Percentiles rank a stretch among this genome's conserved stretches.
Evolutionary conservation across 2,113 vertebrate genomes (phyloP).

Genomic region (Neolamprologus hecqui): DNA sequence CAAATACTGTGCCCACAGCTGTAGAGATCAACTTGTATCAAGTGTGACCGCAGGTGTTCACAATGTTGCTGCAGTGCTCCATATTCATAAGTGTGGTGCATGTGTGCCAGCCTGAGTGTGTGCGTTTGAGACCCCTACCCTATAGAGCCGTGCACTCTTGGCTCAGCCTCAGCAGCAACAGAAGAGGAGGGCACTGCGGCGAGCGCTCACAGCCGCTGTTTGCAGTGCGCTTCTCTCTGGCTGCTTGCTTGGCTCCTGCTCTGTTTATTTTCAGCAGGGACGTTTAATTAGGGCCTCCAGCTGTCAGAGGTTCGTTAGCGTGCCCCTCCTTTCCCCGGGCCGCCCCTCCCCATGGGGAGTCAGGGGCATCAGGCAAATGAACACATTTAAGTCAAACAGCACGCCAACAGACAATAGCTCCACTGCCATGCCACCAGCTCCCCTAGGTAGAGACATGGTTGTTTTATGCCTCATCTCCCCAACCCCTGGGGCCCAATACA

Average conservation of each 20-base stretch:
- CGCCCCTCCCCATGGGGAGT: constrained; percentile 60
- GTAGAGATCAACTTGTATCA: constrained; percentile 37
- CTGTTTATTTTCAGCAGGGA: constrained; percentile 74
- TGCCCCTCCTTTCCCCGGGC: constrained; percentile 64
- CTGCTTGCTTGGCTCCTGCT: constrained; percentile 66
- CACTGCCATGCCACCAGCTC: constrained; percentile 54
- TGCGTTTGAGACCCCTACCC: constrained; percentile 40
- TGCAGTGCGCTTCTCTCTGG: constrained; percentile 28
- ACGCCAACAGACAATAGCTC: constrained; percentile 69
- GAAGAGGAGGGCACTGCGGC: constrained; percentile 43
- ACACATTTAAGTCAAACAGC: constrained; percentile 74
- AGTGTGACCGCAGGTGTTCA: constrained; percentile 48
- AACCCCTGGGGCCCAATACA: constrained; percentile 59
- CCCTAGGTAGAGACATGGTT: constrained; percentile 64
- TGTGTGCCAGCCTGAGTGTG: background rate
- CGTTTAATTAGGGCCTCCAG: constrained; percentile 82
- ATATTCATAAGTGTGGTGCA: constrained; percentile 42
- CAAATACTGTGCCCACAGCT: background rate
- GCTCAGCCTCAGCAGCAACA: constrained; percentile 41
- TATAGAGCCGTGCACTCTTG: constrained; percentile 45
- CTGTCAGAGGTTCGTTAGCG: constrained; percentile 76
- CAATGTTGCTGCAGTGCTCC: constrained; percentile 46
- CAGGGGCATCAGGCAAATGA: constrained; percentile 66
- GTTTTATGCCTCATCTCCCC: constrained; percentile 68
- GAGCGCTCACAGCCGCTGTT: constrained; percentile 38